Evolutionary conservation across 2,113 vertebrate species (phyloP), one percentile per base, ranked within the genome.

Genomic region (Cercocebus atys): DNA sequence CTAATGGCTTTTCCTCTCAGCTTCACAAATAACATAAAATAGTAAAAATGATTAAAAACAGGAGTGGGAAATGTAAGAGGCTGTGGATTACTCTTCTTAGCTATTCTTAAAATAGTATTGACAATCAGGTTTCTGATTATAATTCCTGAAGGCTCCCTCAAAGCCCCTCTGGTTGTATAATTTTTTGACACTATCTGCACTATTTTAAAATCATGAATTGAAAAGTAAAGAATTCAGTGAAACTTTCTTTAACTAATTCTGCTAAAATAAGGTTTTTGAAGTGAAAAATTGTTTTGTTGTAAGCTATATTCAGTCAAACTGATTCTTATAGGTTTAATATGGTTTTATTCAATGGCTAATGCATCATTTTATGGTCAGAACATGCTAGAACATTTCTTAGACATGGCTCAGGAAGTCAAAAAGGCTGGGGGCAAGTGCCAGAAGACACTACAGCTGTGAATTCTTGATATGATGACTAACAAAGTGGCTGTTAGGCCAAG

Each of bases 201-300:
- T 40, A 84, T 92, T 95, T 91, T 80, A 95, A 82, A 97, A 95
- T 83, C 73, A 61, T 61, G 32, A 79, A 57, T 45, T 70, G 57
- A 47, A 82, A 93, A 96, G 40, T 50, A 4, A 89, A 70, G 10
- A 86, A 89, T 95, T 76, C 43, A 68, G 18, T 64, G 22, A 93
- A 96, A 2, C 13, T 72, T 89, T 95, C 84, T 93, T 88, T 55
- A 23, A 16, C n/a, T 18, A 80, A 38, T 93, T 84, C 38, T 12
- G 17, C 79, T 78, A 87, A 87, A 93, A 87, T 80, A 95, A 91
- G 38, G 6, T 35, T 89, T 89, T 57, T 90, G 68, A 88, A 87
- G 43, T 83, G 43, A 94, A 95, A 90, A 82, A n/a, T 66, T 66
- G 3, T 88, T 81, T 92, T 92, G 13, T 75, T 43, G 4, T 64